Base-by-base conservation (phyloP, 1,140 invertebrate genomes). In the Drosophila sechellia region DNA sequence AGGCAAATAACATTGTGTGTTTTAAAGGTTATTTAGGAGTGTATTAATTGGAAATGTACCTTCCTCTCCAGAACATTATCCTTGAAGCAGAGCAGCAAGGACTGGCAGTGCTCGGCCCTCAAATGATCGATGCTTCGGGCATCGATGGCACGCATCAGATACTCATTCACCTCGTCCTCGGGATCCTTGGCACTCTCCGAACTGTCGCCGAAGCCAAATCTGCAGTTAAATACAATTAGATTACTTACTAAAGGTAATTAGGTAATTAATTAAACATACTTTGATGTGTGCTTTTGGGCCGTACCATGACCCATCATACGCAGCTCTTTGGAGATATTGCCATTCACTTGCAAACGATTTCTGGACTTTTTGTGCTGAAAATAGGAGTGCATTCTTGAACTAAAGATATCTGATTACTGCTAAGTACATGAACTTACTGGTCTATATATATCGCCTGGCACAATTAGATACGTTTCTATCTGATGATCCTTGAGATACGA, bases 121-220 rank as follows among this genome's bases (percentile, higher is more conserved):
- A 98, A 94, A 53, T 96, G 94, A 92, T 99, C 97, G 50, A 98
- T 97, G 87, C 97, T 98, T n/a, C 97, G 94, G 0, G 97, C 97
- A 92, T 98, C 97, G 64, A 99, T 99, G 1, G 98, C 98, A 52
- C 96, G 95, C 94, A 97, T 97, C 37, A 99, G 93, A 92, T 99
- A 99, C 71, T 98, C 98, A 90, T 98, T 98, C 1, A 98, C 97
- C 93, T 98, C 97, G 68, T 98, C 97, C 73, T 98, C 96, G 0
- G 96, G 96, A 90, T 97, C 95, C 91, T 96, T 96, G 43, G 94
- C 93, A n/a, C 86, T 81, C 39, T 95, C 93, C 22, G 93, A 93
- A 35, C 91, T 91, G 58, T 93, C 93, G 2, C 94, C 94, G 72
- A 96, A 95, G 2, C 95, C 96, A 49, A 96, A 92, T 85, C 96